Base-by-base conservation (phyloP, 2,888 invertebrate genomes). In the Philopedon plagiatum region DNA sequence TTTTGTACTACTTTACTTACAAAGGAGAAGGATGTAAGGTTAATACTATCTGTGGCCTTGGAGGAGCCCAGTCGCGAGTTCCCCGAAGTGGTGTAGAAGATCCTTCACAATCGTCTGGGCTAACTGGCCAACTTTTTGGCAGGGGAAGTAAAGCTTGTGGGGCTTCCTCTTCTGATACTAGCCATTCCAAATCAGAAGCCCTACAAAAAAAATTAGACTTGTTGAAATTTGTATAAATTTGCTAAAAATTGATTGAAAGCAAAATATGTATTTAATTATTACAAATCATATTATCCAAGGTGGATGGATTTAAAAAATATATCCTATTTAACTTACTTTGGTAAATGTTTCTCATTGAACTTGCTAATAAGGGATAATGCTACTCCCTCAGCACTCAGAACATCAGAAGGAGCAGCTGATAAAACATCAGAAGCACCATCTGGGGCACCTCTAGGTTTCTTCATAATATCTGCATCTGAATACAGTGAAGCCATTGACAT, bases 21-120 rank as follows among this genome's bases (percentile, higher is more conserved):
- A 89, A 89, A 44, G 90, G 89, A 9, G 88, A 77, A 2, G 91
- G 90, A 86, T 94, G 94, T 67, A 92, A 87, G 1, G 92, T 94
- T 80, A 94, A 93, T 76, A 95, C 94, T 61, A 95, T 92, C 85
- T 95, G 95, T 32, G 92, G 90, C 68, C 95, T 86, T 0, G 94
- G 94, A 11, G 95, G 95, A 0, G 95, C 95, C 95, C 95, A 95
- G 80, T 93, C 93, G 56, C 88, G 84, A 11, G 93, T 94, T 5
- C 95, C 95, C 37, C 95, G 87, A 19, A 93, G 85, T 21, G 90
- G 86, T 1, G 86, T 85, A 13, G 90, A 85, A 39, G 81, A 75
- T 78, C 87, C 86, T 73, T 90, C 88, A 5, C 85, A 85, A 76
- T 90, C 91, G 82, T 92, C 92, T 0, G 92, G 91, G 82, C 90